phyloP scores from a whole-genome alignment of 2,797 vertebrate genomes.

The Myotis pilosus region DNA sequence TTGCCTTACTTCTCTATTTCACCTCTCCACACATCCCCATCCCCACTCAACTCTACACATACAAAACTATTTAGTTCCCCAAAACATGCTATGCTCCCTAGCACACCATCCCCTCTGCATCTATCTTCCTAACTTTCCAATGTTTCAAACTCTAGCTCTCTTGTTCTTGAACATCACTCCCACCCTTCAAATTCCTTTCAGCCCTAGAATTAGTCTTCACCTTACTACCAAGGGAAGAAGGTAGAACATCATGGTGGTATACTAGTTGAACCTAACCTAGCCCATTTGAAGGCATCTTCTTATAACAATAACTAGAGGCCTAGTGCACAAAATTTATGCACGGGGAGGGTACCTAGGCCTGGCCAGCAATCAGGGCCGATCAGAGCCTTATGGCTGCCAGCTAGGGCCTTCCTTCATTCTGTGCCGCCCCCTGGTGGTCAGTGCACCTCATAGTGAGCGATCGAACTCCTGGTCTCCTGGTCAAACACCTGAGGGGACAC shows the following conservation, averaged over 20 bases:
- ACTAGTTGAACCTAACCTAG: not conserved
- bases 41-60: not conserved
- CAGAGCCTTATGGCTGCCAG: too few species aligned
- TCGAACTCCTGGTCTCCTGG: too few species aligned
- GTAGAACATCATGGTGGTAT: not conserved
- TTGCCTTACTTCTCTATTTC: not conserved
- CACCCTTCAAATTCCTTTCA: not conserved
- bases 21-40: not conserved
- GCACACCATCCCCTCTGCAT: not conserved
- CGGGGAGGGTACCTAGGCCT: too few species aligned
- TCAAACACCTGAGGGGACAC: too few species aligned
- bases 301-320: not conserved
- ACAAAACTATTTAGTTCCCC: not conserved
- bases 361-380: too few species aligned
- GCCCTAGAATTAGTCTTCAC: not conserved
- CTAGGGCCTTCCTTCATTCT: too few species aligned
- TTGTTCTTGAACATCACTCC: not conserved
- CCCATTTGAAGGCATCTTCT: not conserved
- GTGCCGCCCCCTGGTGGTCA: too few species aligned
- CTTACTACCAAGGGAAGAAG: not conserved
- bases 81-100: not conserved
- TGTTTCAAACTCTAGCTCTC: not conserved
- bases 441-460: too few species aligned
- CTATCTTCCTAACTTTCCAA: not conserved
- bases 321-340: too few species aligned